These are phyloP conservation scores for Prionace glauca DNA, from an alignment of 2,797 vertebrate genomes.

Conservation along the genomic window DNA sequence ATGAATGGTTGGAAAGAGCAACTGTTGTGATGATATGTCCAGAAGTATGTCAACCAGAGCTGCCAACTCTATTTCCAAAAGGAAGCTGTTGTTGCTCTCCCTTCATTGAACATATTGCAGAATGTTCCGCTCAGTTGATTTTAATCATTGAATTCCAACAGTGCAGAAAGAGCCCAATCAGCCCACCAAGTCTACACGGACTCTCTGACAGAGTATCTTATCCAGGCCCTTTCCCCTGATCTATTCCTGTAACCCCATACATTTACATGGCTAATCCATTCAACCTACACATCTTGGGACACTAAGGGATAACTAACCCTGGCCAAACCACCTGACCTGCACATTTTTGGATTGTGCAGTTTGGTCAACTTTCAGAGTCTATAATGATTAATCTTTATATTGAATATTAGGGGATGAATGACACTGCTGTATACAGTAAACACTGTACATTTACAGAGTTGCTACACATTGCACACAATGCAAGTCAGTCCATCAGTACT, in stretches of 20 bases:
- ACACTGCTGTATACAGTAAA: background rate
- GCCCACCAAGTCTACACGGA: no score
- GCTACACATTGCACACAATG: background rate
- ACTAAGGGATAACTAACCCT: no score
- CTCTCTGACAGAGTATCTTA: no score
- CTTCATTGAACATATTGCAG: background rate
- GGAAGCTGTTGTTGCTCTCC: background rate
- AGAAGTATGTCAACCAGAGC: background rate
- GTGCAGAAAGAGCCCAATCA: no score
- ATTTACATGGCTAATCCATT: no score
- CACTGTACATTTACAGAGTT: background rate
- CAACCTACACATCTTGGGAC: no score
- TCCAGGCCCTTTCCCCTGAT: no score
- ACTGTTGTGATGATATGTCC: background rate
- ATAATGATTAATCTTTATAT: background rate
- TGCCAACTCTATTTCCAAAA: background rate
- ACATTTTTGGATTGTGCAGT: no score
- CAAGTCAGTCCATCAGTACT: background rate
- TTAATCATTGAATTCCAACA: background rate
- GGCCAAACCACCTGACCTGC: no score
- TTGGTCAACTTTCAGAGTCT: no score
- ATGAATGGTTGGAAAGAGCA: background rate
- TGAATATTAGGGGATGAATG: background rate
- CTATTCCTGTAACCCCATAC: no score
- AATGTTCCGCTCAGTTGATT: background rate